These are phyloP conservation scores for Tipula unca DNA, from an alignment of 2,888 invertebrate species.

Conservation along the genomic window DNA sequence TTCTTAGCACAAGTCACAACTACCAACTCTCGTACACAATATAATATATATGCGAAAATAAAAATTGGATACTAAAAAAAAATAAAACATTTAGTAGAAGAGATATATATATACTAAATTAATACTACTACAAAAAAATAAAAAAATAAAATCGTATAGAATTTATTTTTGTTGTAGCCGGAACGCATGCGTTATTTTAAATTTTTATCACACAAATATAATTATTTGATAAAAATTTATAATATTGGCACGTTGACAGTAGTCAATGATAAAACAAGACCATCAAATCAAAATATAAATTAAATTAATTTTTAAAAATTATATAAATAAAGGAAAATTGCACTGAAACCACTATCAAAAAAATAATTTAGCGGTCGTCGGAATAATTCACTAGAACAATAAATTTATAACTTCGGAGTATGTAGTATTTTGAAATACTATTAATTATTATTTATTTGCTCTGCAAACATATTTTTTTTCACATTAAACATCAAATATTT, in stretches of 20 bases:
- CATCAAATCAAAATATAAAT: background rate
- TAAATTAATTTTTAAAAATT: background rate
- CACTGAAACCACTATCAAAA: background rate
- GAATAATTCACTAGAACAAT: background rate
- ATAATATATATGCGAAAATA: background rate
- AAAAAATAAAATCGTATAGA: background rate
- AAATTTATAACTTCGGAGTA: background rate
- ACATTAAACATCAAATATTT: background rate
- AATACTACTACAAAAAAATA: background rate
- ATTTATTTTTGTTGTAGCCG: background rate
- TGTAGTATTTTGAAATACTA: background rate
- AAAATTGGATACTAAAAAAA: conserved; percentile 10
- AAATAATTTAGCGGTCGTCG: background rate
- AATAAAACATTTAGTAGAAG: background rate
- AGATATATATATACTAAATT: background rate
- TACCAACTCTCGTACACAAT: conserved; percentile 18
- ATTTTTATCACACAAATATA: background rate
- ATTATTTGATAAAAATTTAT: conserved; percentile 20
- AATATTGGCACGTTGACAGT: conserved; percentile 20
- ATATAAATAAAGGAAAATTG: background rate
- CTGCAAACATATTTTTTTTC: background rate
- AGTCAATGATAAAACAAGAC: conserved; percentile 17
- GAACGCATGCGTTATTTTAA: conserved; percentile 18
- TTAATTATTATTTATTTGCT: background rate
- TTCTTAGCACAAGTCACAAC: conserved; percentile 20